Percentiles rank a stretch among this genome's conserved stretches.
These are phyloP conservation scores for Brenthis ino DNA, from an alignment of 2,888 invertebrate genomes.

Conservation along the genomic window DNA sequence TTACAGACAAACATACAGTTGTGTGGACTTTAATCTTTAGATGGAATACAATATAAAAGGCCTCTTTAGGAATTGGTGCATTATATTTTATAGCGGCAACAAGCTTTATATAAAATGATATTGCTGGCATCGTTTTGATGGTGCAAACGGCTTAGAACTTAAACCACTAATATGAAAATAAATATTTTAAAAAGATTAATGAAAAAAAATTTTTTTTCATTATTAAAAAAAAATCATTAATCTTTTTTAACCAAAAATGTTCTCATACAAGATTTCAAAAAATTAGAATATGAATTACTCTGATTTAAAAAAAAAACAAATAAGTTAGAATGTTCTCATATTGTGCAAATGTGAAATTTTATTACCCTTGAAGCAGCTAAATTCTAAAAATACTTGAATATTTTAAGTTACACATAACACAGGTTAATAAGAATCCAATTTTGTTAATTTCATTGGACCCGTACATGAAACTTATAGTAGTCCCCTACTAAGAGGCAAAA, in stretches of 20 bases:
- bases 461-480: background rate
- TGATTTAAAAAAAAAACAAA: too few relatives aligned
- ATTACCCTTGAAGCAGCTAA: background rate
- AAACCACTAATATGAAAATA: too few relatives aligned
- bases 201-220: too few relatives aligned
- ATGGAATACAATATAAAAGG: slow-evolving; percentile 2
- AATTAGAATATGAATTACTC: too few relatives aligned
- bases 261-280: too few relatives aligned
- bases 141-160: background rate
- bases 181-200: too few relatives aligned
- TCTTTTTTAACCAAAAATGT: too few relatives aligned
- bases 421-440: background rate
- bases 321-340: too few relatives aligned
- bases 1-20: slow-evolving; percentile 20
- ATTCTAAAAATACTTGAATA: slow-evolving; percentile 4
- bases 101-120: background rate
- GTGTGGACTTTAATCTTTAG: slow-evolving; percentile 3
- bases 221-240: too few relatives aligned
- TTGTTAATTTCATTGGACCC: slow-evolving; percentile 6
- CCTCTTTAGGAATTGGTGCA: background rate
- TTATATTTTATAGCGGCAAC: background rate
- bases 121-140: background rate
- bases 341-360: background rate
- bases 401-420: background rate
- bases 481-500: too few relatives aligned